Base-by-base conservation (phyloP, 2,797 vertebrate genomes). In the Neostethus bicornis region DNA sequence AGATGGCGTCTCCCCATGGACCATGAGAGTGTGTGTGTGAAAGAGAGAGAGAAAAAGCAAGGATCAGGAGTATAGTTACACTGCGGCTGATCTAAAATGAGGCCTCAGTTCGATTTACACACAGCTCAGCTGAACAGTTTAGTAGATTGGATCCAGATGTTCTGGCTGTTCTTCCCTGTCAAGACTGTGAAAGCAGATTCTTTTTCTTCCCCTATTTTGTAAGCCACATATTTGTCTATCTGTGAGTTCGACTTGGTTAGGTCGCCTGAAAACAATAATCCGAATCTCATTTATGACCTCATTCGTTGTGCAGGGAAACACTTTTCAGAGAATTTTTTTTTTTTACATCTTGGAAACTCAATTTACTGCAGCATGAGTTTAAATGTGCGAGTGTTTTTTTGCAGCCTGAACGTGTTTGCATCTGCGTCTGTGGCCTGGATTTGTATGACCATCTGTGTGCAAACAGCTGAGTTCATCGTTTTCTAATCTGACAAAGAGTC, bases 1-100 rank as follows among this genome's bases (percentile, higher is more conserved):
- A 89, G 89, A 91, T 90, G 90, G 84, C 87, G 86, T 90, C 84
- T 91, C 89, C 86, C 87, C 44, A 43, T 12, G 73, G 85, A 75
- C 80, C 35, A 13, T 20, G 49, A 0, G 32, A 20, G 48, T 21
- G 70, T 43, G 54, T 48, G 66, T 50, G 62, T 21, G 46, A 34
- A 26, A 58, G 46, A 41, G 56, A 62, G 25, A 9, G 38, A 55
- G 61, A 39, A 56, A 25, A 7, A 38, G 52, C 55, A 43, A 64
- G 61, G 71, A 70, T 20, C 53, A 77, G 60, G 66, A 79, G 81
- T 67, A 69, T 79, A 81, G 65, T 77, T 68, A 56, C 61, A 72
- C 70, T 77, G 82, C 47, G 19, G 79, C 74, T 59, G 62, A 79
- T 75, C 70, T 54, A 66, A 75, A 58, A 49, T 49, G 66, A 69